Evolutionary conservation across 2,888 invertebrate species (phyloP), one percentile per base, ranked within the genome.

Genomic region (Mesodorylaimus sp.): DNA sequence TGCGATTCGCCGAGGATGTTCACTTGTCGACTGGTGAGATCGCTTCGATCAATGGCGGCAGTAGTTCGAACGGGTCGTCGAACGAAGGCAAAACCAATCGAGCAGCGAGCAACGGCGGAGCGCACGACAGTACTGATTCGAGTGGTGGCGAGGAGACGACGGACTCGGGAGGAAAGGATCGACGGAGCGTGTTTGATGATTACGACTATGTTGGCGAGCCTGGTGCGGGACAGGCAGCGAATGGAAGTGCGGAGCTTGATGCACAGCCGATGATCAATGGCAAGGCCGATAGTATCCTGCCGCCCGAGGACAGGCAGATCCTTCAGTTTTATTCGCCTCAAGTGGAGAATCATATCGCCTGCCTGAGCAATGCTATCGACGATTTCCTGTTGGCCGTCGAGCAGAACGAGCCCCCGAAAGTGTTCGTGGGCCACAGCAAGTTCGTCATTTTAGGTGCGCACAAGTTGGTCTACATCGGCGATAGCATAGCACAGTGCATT

Each of bases 391-490:
- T 81, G 60, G 83, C 86, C 3, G 83, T 93, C 38, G 86, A 87
- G 62, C 82, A 81, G 68, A 88, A 87, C 62, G 85, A 88, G 66
- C 87, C 88, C 37, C 91, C 93, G 0, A 84, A 85, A 69, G 81
- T 71, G 47, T 89, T 89, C 68, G 79, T 91, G 47, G 85, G 86
- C 16, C 84, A 88, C 66, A 84, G 86, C 48, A 91, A 91, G 68
- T 87, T 87, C 68, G 87, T 93, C 10, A 84, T 91, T 32, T 75
- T 93, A 45, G 84, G 84, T 66, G 89, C 88, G 26, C 89, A 91
- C 65, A 80, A 88, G 66, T 75, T 93, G 62, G 85, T 93, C 23
- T 83, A 85, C 65, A 88, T 89, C 53, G 89, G 89, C 47, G 91
- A 93, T 71, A 86, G 83, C 45, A 82, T 91, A 27, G 81, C 87